Base-by-base conservation (phyloP, 2,888 invertebrate species). In the Heliconius aoede region DNA sequence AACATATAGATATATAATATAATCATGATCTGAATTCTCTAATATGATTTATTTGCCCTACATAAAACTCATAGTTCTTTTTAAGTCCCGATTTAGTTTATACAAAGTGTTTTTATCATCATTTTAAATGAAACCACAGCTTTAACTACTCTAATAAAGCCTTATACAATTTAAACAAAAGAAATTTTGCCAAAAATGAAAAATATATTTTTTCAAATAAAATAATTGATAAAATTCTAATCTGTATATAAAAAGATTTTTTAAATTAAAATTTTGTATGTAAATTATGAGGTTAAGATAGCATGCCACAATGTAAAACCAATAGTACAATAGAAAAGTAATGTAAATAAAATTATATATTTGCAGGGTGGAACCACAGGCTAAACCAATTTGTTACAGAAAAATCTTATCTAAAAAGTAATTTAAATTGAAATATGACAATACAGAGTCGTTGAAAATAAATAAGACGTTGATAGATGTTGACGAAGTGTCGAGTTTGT, bases 401-500 rank as follows among this genome's bases (percentile, higher is more conserved):
- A 32, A 64, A 64, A 64, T 13, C 13, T 36, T 36, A 64, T 32
- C 4, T 32, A 18, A 46, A 46, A 64, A 32, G n/a, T 32, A 64
- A 36, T 36, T 36, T n/a, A 36, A 24, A 64, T 13, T 32, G 64
- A 64, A 64, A 64, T 36, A n/a, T 64, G 24, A 64, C 13, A 64
- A 64, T 64, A 64, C 7, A 64, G 13, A 64, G 5, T 64, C 46
- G 46, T 36, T 24, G 36, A 64, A 64, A 64, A 64, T 64, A 64
- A 36, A 64, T n/a, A 36, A n/a, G n/a, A 36, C 64, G 13, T 64
- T 24, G 64, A 64, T 64, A 24, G 24, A 36, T 64, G 15, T 13
- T 36, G 36, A 64, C 36, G 15, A 36, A 64, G 24, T 64, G n/a
- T 36, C 24, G 64, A 64, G 64, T 64, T 64, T 64, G 24, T 64